A percentile compares a stretch with the other conserved stretches of the same genome.
phyloP scores from a whole-genome alignment of 2,113 vertebrate genomes.

The Notarius quadriscutis region DNA sequence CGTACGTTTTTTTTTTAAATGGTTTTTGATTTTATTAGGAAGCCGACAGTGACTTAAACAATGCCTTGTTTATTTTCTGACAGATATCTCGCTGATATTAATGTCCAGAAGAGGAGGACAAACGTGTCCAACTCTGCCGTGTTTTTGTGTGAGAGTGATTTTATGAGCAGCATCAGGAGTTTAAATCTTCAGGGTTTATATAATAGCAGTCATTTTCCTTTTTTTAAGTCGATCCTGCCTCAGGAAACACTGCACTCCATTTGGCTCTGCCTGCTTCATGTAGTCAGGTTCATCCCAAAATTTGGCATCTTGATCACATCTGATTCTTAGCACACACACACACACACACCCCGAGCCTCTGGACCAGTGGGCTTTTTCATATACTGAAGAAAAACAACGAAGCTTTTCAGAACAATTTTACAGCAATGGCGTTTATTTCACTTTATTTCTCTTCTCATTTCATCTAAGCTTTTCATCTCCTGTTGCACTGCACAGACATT shows the following conservation, averaged over 20 bases:
- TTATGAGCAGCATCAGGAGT: not conserved
- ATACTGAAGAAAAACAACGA: not conserved
- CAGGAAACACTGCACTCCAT: constrained; percentile 26
- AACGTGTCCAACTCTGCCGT: not conserved
- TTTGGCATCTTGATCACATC: not conserved
- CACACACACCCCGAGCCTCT: not conserved
- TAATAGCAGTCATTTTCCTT: not conserved
- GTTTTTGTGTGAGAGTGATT: not conserved
- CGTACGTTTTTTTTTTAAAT: not conserved
- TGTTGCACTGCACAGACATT: constrained; percentile 1
- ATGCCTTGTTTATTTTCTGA: constrained; percentile 5
- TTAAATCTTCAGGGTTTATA: constrained; percentile 38
- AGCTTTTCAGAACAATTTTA: not conserved
- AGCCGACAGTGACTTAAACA: not conserved
- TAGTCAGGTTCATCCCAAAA: not conserved
- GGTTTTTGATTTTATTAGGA: not conserved
- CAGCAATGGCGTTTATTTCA: not conserved
- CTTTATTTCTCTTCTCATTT: not conserved
- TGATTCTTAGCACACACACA: not conserved
- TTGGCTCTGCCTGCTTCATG: not conserved
- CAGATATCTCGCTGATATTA: not conserved
- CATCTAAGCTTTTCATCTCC: constrained; percentile 4
- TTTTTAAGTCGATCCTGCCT: constrained; percentile 23
- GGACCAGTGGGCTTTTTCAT: constrained; percentile 12
- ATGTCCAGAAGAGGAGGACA: not conserved